Evolutionary conservation across 2,797 vertebrate species (phyloP).

Genomic region (Coccyzus lansbergi): DNA sequence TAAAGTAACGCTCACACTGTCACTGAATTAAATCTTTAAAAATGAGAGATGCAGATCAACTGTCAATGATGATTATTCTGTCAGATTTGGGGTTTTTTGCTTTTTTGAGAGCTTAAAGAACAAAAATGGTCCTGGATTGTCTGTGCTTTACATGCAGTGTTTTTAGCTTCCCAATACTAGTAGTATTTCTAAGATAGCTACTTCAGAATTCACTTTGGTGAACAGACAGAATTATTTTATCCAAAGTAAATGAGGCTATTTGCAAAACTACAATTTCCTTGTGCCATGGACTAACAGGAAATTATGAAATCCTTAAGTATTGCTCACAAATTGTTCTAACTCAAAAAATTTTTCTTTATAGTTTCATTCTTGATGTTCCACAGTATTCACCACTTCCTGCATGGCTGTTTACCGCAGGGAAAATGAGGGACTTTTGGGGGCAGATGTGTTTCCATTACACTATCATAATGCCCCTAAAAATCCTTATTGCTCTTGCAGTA

Average conservation of each 20-base stretch:
- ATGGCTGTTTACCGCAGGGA: slow-evolving; percentile 83
- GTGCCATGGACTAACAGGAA: background rate
- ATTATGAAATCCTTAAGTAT: background rate
- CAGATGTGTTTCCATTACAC: slow-evolving; percentile 89
- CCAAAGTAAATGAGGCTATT: background rate
- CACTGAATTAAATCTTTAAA: background rate
- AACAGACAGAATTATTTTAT: background rate
- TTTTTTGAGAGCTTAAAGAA: background rate
- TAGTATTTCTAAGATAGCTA: background rate
- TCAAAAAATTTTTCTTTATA: slow-evolving; percentile 63
- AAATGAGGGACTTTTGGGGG: slow-evolving; percentile 95
- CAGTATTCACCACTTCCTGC: slow-evolving; percentile 65
- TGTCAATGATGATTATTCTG: background rate
- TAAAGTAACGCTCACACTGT: background rate
- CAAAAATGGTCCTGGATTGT: background rate
- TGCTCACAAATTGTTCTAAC: slow-evolving; percentile 66
- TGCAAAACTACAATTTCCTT: background rate
- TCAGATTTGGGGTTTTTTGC: background rate
- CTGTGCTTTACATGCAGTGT: background rate
- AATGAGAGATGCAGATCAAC: background rate
- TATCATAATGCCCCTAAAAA: slow-evolving; percentile 96
- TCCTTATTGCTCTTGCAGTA: slow-evolving; percentile 94
- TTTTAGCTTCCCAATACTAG: background rate
- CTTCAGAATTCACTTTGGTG: background rate
- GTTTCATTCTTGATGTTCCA: slow-evolving; percentile 63